Evolutionary conservation across 2,113 vertebrate genomes (phyloP).

Genomic region (Hoplias malabaricus): DNA sequence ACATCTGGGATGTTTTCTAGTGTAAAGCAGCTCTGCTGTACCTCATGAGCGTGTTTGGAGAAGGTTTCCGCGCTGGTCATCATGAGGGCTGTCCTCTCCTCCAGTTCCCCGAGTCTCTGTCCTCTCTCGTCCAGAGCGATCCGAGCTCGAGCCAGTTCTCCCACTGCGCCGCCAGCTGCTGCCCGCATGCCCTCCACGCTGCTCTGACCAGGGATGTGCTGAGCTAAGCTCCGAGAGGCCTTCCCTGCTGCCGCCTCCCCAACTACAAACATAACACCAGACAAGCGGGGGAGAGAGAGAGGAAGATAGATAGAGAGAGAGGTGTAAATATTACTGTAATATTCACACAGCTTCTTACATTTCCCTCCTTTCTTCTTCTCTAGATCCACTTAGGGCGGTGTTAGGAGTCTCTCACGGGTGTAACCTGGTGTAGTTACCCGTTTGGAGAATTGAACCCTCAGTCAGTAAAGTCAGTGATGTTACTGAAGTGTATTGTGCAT

Average conservation of each 20-base stretch:
- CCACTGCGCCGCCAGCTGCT: constrained; percentile 85
- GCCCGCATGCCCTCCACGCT: constrained; percentile 88
- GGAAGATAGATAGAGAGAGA: no score
- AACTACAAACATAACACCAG: constrained; percentile 74
- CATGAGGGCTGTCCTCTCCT: constrained; percentile 93
- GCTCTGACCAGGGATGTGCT: constrained; percentile 91
- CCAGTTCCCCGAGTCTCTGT: constrained; percentile 92
- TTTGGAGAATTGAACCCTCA: no score
- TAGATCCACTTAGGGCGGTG: no score
- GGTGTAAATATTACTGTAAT: no score
- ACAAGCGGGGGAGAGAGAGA: background rate
- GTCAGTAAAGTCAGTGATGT: no score
- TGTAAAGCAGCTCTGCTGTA: no score
- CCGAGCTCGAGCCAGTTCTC: constrained; percentile 89
- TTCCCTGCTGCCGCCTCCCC: constrained; percentile 93
- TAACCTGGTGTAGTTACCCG: no score
- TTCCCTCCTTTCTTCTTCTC: no score
- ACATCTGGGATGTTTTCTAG: no score
- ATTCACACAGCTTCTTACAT: no score
- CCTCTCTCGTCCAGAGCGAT: constrained; percentile 93
- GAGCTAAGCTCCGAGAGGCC: constrained; percentile 89
- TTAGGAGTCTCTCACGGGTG: no score
- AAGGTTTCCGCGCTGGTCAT: constrained; percentile 93
- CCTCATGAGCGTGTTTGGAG: constrained; percentile 97
- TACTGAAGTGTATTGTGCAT: no score